Evolutionary conservation across 1,140 invertebrate species (phyloP).

Genomic region (Harpegnathos saltator): DNA sequence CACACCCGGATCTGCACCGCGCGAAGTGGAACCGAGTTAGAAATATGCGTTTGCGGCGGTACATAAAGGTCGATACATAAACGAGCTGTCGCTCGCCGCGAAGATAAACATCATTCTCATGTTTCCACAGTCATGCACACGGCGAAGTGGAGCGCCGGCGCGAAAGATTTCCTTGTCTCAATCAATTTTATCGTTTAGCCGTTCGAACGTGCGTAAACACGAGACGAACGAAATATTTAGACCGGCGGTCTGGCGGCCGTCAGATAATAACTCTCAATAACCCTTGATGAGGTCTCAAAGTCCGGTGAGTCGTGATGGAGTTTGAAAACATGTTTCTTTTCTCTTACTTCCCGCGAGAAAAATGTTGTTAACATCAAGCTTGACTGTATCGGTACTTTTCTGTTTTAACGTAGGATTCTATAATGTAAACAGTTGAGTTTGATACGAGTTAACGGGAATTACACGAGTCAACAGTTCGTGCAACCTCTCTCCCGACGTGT

Average conservation of each 20-base stretch:
- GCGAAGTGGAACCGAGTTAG: slow-evolving; percentile 37
- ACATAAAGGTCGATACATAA: neutral
- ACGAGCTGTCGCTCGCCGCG: neutral
- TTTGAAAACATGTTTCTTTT: too few relatives aligned
- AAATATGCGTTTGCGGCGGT: neutral
- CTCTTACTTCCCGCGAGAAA: too few relatives aligned
- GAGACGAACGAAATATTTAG: neutral
- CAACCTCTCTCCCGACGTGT: neutral
- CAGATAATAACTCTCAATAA: too few relatives aligned
- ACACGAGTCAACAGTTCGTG: too few relatives aligned
- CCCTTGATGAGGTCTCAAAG: too few relatives aligned
- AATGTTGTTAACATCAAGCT: too few relatives aligned
- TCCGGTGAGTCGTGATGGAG: too few relatives aligned
- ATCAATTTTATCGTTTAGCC: neutral
- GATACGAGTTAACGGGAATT: too few relatives aligned
- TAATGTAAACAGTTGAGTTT: neutral
- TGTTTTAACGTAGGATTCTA: too few relatives aligned
- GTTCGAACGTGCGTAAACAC: neutral
- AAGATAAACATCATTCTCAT: slow-evolving; percentile 8
- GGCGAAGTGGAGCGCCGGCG: neutral
- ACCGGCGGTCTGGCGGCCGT: neutral
- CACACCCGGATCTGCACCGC: slow-evolving; percentile 1
- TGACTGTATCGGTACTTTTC: too few relatives aligned
- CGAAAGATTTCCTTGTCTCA: neutral
- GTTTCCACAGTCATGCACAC: neutral